Base-by-base conservation (phyloP, 2,797 vertebrate species). In the Cygnus olor region DNA sequence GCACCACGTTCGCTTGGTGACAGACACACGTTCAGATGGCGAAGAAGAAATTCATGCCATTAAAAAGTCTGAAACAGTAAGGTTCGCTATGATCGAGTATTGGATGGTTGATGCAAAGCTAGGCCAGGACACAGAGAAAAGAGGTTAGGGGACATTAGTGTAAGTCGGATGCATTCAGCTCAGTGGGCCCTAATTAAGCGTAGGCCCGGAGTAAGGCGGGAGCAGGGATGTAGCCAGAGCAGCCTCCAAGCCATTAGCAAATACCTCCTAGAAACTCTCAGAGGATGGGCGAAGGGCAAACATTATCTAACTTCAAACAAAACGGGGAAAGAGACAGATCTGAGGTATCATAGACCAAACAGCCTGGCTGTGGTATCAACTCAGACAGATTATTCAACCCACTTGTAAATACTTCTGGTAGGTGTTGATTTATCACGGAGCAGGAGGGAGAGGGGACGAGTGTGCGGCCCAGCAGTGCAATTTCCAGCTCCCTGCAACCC, bases 251-350 rank as follows among this genome's bases (percentile, higher is more conserved):
- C 28, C 57, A 77, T 8, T 21, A 88, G 72, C 66, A 94, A 93
- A 80, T 47, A 87, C 18, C 53, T 87, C 69, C 72, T 22, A 89
- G 79, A 92, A 93, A 91, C 61, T 85, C 81, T 83, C 49, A 80
- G 71, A 69, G 81, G 69, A 92, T 70, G 9, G 72, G 47, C 3
- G 28, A 93, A 89, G 49, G 81, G 63, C 76, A 78, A 95, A 80
- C 15, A 25, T 74, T 85, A 78, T 60, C 85, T 87, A 87, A 92
- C 68, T 92, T 94, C 89, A 92, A 91, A 95, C 86, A 92, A 80
- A 88, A 83, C 13, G 18, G 69, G 21, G 32, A 89, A 89, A 76
- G 36, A 91, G 89, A 92, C 61, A 89, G 54, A 85, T 64, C 44
- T 78, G 79, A 80, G 54, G 47, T 80, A 92, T 61, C 58, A 38